phyloP scores from a whole-genome alignment of 1,140 invertebrate species.

The Diuraphis noxia region DNA sequence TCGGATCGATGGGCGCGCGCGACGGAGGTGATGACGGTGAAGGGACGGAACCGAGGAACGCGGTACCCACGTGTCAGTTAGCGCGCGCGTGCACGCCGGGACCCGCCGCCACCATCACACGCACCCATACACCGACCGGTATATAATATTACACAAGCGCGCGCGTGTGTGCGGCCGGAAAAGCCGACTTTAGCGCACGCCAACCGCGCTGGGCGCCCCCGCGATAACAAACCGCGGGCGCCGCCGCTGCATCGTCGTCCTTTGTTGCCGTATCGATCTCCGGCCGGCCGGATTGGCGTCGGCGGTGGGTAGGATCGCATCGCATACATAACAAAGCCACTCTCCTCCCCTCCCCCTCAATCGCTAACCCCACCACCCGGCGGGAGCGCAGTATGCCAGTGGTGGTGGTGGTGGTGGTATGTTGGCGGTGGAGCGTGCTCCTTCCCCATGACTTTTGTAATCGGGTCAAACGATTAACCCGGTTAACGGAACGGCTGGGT shows the following conservation, averaged over 20 bases:
- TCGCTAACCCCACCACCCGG: neutral
- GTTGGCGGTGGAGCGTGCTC: neutral
- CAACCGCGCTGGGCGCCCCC: neutral
- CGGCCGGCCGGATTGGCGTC: neutral
- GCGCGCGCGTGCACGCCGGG: constrained; percentile 48
- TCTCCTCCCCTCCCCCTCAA: neutral
- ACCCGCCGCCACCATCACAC: neutral
- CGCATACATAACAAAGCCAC: neutral
- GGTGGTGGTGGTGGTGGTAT: too few species aligned
- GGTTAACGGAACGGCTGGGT: neutral
- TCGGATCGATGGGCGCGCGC: neutral
- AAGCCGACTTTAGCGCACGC: neutral
- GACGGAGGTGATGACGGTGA: constrained; percentile 4
- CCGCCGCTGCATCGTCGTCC: constrained; percentile 11
- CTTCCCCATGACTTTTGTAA: neutral
- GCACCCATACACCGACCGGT: neutral
- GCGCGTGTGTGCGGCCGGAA: neutral
- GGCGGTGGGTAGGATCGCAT: neutral
- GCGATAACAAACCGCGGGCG: neutral
- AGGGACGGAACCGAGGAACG: constrained; percentile 4
- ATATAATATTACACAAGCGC: neutral
- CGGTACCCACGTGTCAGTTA: constrained; percentile 47
- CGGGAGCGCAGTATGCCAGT: neutral
- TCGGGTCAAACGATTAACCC: constrained; percentile 45
- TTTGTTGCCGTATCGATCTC: constrained; percentile 25